Evolutionary conservation across 1,140 invertebrate genomes (phyloP), one percentile per base, ranked within the genome.

Genomic region (Bombus haemorrhoidalis): DNA sequence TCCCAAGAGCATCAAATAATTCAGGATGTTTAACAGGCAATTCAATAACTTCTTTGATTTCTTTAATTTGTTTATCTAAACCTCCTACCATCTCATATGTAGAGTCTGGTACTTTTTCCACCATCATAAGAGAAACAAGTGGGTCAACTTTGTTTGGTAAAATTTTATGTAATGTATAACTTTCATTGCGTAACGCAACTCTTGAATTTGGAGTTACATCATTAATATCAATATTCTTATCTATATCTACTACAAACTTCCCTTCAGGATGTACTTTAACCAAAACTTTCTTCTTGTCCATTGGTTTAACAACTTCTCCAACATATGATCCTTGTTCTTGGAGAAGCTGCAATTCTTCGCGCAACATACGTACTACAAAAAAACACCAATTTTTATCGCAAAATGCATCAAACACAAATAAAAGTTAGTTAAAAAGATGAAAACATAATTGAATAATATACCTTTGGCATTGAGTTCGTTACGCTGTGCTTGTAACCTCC

Each of bases 81-180:
- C 99, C 99, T 89, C 99, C 99, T 73, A 99, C 99, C 99, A 99
- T 99, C 96, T 99, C 99, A 94, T 99, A 98, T 0, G 99, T 99
- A 0, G 99, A 99, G 95, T 99, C 99, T 18, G 99, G 99, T 9
- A 99, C 99, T 95, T 99, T 99, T 94, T 99, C 99, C 0, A 99
- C 99, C 99, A 99, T 99, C 99, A 99, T 99, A 71, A 99, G 96
- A n/a, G 99, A 99, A 0, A 99, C 99, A 64, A 99, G 95, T 4
- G 99, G 99, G 96, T 99, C 99, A n/a, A 99, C 98, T 96, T 99
- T 99, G 93, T 99, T 99, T 2, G 99, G 99, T 32, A 99, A 95
- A 90, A 99, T 99, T 96, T 99, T 99, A 95, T 99, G 99, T 37
- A 99, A 96, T 0, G 99, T 99, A 93, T 99, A 99, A 94, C 98